Conservation (phyloP, 2,888 invertebrate genomes). For the Byasa hedistus region DNA sequence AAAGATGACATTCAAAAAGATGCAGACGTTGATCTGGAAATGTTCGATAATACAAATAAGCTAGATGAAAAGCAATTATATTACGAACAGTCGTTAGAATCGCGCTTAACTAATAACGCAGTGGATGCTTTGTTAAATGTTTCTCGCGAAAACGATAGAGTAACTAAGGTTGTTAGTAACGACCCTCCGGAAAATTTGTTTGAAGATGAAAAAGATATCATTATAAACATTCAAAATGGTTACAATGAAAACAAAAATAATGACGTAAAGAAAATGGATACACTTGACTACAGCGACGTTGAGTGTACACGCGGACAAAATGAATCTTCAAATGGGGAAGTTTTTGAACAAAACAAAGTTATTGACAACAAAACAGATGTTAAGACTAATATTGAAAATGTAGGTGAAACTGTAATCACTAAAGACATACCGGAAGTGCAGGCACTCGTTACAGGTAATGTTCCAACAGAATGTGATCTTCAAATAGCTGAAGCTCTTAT, state of each 20-base stretch:
- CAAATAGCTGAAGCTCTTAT: conserved; percentile 75
- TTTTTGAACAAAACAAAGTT: not conserved
- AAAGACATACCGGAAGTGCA: conserved; percentile 16
- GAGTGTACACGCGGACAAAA: not conserved
- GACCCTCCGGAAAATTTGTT: conserved; percentile 73
- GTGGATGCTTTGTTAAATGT: conserved; percentile 73
- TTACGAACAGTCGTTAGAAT: conserved; percentile 41
- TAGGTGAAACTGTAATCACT: not conserved
- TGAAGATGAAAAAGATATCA: conserved; percentile 68
- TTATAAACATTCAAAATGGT: conserved; percentile 44
- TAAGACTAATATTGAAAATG: not conserved
- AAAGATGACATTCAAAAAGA: conserved; percentile 14
- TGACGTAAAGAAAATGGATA: conserved; percentile 1
- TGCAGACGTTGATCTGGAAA: not conserved
- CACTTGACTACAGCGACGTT: not conserved
- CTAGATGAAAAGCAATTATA: conserved; percentile 17
- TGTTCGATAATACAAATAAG: not conserved
- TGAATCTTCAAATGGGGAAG: not conserved
- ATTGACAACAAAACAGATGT: not conserved
- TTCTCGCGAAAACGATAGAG: conserved; percentile 67
- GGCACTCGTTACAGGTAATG: conserved; percentile 40
- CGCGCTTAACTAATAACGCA: conserved; percentile 67
- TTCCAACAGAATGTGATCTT: conserved; percentile 71
- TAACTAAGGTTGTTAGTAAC: conserved; percentile 63
- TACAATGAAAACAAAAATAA: conserved; percentile 37